Evolutionary conservation across 2,113 vertebrate genomes (phyloP).

Genomic region (Emydocephalus ijimae): DNA sequence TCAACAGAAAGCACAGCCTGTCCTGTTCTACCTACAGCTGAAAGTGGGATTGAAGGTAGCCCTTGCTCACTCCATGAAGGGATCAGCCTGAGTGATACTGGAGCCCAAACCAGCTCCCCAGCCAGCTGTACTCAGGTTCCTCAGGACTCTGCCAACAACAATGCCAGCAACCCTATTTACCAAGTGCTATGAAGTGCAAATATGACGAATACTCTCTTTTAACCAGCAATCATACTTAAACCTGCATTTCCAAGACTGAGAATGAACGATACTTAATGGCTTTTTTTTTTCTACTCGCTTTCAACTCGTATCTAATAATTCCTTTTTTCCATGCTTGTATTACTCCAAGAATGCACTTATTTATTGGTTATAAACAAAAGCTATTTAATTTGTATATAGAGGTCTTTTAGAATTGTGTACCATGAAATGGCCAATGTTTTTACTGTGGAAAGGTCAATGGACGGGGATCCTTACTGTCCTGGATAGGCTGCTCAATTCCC

Average conservation of each 20-base stretch:
- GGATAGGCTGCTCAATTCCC: neutral
- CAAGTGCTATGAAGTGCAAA: slow-evolving; percentile 82
- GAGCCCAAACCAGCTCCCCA: slow-evolving; percentile 63
- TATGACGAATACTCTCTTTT: slow-evolving; percentile 6
- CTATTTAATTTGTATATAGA: slow-evolving; percentile 53
- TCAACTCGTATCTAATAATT: slow-evolving; percentile 56
- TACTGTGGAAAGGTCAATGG: slow-evolving; percentile 27
- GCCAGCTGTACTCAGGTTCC: slow-evolving; percentile 65
- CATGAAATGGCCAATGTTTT: slow-evolving; percentile 57
- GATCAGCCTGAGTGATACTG: slow-evolving; percentile 55
- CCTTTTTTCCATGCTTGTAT: slow-evolving; percentile 55
- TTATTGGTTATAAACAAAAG: slow-evolving; percentile 63
- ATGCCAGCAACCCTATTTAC: slow-evolving; percentile 80
- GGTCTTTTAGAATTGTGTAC: slow-evolving; percentile 30
- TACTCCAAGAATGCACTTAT: slow-evolving; percentile 55
- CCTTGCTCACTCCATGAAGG: slow-evolving; percentile 71
- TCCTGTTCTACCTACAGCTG: slow-evolving; percentile 65
- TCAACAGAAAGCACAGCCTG: slow-evolving; percentile 83
- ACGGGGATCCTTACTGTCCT: slow-evolving; percentile 18
- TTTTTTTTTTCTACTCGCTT: slow-evolving; percentile 41
- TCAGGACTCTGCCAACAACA: slow-evolving; percentile 65
- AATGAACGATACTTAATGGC: slow-evolving; percentile 33
- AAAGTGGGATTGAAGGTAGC: slow-evolving; percentile 66
- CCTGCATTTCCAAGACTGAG: slow-evolving; percentile 36
- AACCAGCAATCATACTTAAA: neutral